phyloP scores from a whole-genome alignment of 2,888 invertebrate species.

The Zygothrica quintamaculata region DNA sequence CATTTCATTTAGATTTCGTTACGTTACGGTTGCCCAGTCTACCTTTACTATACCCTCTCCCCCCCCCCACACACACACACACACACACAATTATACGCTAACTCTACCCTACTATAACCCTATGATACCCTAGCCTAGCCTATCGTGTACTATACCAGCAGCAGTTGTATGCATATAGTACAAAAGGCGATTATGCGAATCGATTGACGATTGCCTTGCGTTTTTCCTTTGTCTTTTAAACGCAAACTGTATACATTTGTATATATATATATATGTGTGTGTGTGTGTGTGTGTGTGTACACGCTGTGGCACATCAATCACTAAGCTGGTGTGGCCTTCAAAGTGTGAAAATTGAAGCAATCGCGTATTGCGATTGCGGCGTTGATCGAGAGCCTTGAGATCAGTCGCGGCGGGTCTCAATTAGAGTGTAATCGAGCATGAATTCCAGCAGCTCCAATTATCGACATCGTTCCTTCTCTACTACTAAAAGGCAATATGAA shows the following conservation, averaged over 20 bases:
- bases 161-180: slow-evolving; percentile 33
- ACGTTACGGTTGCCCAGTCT: slow-evolving; percentile 7
- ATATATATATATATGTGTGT: slow-evolving; percentile 8
- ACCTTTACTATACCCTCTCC: not conserved
- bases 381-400: slow-evolving; percentile 40
- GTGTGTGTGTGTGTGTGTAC: slow-evolving; percentile 27
- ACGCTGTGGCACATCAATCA: slow-evolving; percentile 39
- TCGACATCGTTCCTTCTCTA: slow-evolving; percentile 9
- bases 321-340: slow-evolving; percentile 63
- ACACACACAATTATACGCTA: not conserved
- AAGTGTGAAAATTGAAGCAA: slow-evolving; percentile 75
- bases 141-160: too few species aligned
- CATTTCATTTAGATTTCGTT: slow-evolving; percentile 40
- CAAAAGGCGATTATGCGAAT: slow-evolving; percentile 43
- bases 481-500: not conserved
- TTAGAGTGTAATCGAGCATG: slow-evolving; percentile 46
- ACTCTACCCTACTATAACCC: not conserved
- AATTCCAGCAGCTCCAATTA: slow-evolving; percentile 21
- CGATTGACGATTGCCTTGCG: slow-evolving; percentile 48
- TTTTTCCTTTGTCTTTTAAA: slow-evolving; percentile 21
- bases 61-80: not conserved
- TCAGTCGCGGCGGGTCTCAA: slow-evolving; percentile 40
- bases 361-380: slow-evolving; percentile 47
- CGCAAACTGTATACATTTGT: slow-evolving; percentile 2
- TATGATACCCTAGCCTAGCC: not conserved